Conservation (phyloP, 2,113 vertebrate genomes). For the Alaudala cheleensis region DNA sequence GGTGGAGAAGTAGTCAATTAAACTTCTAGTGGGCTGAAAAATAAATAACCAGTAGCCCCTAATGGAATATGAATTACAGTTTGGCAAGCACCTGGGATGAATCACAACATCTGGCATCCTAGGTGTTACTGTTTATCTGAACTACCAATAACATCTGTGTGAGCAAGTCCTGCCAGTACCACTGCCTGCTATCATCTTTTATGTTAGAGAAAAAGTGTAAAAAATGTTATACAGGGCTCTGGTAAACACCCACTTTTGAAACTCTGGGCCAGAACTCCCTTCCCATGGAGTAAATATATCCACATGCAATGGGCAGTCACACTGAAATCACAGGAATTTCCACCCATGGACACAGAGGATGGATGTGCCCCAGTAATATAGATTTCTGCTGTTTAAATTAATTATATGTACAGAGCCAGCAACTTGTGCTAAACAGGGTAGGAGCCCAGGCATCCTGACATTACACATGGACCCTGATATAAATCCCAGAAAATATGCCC, state of each 20-base stretch:
- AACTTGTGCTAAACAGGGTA: neutral
- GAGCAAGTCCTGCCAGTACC: constrained; percentile 33
- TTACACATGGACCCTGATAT: neutral
- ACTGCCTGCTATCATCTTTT: neutral
- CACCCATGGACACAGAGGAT: neutral
- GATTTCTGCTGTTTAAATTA: neutral
- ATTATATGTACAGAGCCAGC: neutral
- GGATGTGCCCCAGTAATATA: neutral
- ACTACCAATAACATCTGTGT: constrained; percentile 62
- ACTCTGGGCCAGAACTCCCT: neutral
- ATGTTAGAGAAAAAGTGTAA: neutral
- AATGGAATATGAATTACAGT: constrained; percentile 53
- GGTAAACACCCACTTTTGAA: neutral
- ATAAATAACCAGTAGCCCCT: constrained; percentile 35
- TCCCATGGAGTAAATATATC: neutral
- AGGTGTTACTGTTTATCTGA: constrained; percentile 53
- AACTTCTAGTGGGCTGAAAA: constrained; percentile 44
- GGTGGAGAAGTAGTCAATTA: neutral
- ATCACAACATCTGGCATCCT: constrained; percentile 69
- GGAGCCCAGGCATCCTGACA: neutral
- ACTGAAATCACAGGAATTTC: neutral
- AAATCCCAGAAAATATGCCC: neutral
- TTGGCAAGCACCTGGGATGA: constrained; percentile 50
- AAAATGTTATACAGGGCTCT: neutral
- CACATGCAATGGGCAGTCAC: neutral